Percentiles rank a stretch among this genome's conserved stretches.
Evolutionary conservation across 2,888 invertebrate species (phyloP).

Genomic region (Oconnorella tubifera): DNA sequence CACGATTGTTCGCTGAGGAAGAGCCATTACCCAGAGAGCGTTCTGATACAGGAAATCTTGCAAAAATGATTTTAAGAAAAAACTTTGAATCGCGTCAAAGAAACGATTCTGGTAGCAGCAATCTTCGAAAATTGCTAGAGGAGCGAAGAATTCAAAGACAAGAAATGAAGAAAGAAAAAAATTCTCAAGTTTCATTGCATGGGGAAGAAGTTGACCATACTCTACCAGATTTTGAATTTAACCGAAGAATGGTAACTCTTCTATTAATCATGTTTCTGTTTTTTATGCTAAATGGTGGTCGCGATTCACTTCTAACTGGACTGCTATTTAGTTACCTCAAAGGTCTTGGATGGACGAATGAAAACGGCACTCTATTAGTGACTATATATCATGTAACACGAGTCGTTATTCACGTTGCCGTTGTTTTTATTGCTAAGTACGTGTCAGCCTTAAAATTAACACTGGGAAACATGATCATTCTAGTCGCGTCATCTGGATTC

Average conservation of each 20-base stretch:
- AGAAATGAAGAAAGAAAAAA: not conserved
- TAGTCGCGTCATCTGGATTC: not conserved
- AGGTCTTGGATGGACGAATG: constrained; percentile 10
- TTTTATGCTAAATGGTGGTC: constrained; percentile 13
- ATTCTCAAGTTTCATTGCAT: not conserved
- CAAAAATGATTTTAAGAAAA: not conserved
- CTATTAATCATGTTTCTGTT: constrained; percentile 6
- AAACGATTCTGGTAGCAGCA: not conserved
- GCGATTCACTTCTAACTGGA: constrained; percentile 15
- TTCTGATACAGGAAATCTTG: not conserved
- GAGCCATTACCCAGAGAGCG: not conserved
- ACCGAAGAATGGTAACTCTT: not conserved
- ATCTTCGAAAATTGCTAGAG: not conserved
- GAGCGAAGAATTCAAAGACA: not conserved
- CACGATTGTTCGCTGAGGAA: not conserved
- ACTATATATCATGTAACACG: constrained; percentile 19
- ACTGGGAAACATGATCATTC: not conserved
- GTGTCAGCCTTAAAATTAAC: constrained; percentile 2
- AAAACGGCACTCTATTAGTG: constrained; percentile 9
- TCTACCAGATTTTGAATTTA: constrained; percentile 1
- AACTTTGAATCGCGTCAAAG: not conserved
- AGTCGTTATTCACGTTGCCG: constrained; percentile 12
- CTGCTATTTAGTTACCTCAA: constrained; percentile 14
- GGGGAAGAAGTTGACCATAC: not conserved
- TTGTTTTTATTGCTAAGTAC: constrained; percentile 11